Conservation (phyloP, 2,888 invertebrate genomes). For the Athripsodes cinereus region DNA sequence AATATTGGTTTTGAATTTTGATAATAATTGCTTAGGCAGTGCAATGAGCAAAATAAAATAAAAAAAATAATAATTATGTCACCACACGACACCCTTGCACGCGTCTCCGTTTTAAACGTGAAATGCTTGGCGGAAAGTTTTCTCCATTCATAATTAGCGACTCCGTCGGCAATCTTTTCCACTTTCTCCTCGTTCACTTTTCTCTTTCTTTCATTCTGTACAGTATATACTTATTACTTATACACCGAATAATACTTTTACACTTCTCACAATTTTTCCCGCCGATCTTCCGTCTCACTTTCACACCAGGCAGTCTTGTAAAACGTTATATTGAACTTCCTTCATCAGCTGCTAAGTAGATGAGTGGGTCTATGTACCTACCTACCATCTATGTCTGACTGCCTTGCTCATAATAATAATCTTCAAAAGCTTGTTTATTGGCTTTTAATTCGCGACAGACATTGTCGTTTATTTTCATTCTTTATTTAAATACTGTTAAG, state of each 20-base stretch:
- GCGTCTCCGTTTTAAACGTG: slow-evolving; percentile 20
- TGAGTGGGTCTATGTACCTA: too few relatives aligned
- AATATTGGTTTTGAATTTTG: too few relatives aligned
- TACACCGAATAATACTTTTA: slow-evolving; percentile 8
- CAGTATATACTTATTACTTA: neutral
- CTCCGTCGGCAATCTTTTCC: slow-evolving; percentile 27
- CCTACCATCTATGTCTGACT: too few relatives aligned
- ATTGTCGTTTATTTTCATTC: too few relatives aligned
- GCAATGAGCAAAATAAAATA: too few relatives aligned
- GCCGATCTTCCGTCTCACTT: slow-evolving; percentile 14
- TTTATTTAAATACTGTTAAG: too few relatives aligned
- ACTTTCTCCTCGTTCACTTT: slow-evolving; percentile 17
- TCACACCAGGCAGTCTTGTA: neutral
- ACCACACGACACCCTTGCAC: slow-evolving; percentile 16
- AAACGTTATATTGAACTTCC: neutral
- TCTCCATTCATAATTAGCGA: slow-evolving; percentile 29
- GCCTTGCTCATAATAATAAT: too few relatives aligned
- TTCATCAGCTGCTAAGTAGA: neutral
- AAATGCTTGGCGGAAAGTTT: slow-evolving; percentile 25
- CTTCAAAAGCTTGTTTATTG: too few relatives aligned
- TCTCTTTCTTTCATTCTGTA: slow-evolving; percentile 24
- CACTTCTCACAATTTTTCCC: slow-evolving; percentile 16
- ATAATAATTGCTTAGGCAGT: too few relatives aligned
- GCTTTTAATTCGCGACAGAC: too few relatives aligned
- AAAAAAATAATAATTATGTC: too few relatives aligned